Conservation (phyloP, 2,888 invertebrate genomes). For the Ashinkailepas kermadecensis region DNA sequence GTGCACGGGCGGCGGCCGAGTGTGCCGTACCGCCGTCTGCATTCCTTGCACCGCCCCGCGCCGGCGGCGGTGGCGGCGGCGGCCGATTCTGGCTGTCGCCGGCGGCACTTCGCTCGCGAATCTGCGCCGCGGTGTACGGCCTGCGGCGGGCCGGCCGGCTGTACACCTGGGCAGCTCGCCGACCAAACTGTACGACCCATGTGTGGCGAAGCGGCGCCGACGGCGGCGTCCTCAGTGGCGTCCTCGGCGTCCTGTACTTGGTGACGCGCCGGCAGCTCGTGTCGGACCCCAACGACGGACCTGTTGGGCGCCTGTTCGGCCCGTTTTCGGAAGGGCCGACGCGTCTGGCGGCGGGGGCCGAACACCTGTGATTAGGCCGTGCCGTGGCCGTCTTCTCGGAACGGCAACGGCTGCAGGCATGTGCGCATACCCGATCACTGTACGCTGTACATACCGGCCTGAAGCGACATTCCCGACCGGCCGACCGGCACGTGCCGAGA, state of each 20-base stretch:
- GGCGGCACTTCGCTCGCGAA: neutral
- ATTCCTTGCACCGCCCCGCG: neutral
- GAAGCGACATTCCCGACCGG: no score
- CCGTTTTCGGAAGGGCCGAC: no score
- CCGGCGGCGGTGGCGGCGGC: neutral
- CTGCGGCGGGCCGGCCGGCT: neutral
- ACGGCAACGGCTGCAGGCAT: no score
- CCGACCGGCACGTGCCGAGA: no score
- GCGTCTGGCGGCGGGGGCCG: no score
- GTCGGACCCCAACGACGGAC: no score
- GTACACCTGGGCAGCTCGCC: neutral
- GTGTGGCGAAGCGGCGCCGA: neutral
- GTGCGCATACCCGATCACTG: no score
- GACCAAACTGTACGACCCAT: neutral
- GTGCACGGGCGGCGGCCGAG: neutral
- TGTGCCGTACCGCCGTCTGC: conserved; percentile 13
- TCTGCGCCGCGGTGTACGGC: neutral
- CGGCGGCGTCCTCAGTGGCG: neutral
- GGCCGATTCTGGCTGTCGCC: neutral
- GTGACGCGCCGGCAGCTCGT: no score
- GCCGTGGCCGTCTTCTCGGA: no score
- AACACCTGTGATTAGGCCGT: no score
- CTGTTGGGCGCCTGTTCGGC: no score
- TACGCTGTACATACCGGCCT: no score
- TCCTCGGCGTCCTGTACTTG: neutral